Base-by-base conservation (phyloP, 2,888 invertebrate genomes). In the Chymomyza caudatula region DNA sequence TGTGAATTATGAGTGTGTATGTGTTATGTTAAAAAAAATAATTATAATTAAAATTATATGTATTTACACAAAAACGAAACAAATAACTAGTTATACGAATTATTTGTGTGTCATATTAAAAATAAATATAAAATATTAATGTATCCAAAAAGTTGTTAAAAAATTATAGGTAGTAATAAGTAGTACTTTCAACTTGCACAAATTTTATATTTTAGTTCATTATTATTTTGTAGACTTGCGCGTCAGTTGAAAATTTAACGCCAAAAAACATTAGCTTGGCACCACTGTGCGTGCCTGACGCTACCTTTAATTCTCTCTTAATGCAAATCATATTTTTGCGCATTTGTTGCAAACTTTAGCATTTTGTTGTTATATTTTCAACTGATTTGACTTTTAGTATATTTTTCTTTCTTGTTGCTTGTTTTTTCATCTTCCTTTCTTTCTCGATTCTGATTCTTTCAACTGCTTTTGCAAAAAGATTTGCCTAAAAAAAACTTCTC, bases 161-260 rank as follows among this genome's bases (percentile, higher is more conserved):
- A 69, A 70, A 73, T 60, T 73, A 47, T 47, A 47, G 8, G 54
- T 62, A 61, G 52, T 64, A 65, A 62, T 64, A 65, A 62, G 65
- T 79, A 87, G 77, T 87, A 88, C 78, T 86, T 87, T 86, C 85
- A 88, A 89, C 88, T 88, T 88, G 88, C 88, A 89, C 82, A 88
- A 86, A 81, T 82, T 82, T 83, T 72, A 69, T 74, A 65, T 55
- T 61, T 51, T 66, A 61, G 59, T 73, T 71, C 62, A 66, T 64
- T 61, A 66, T 64, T 61, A 56, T 60, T 61, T 56, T 59, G 58
- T 54, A 51, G 65, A 64, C 58, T 63, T 65, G 49, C 69, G 58
- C 58, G 51, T 29, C 19, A 22, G 29, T 52, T 22, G 52, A 52
- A 17, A 59, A n/a, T 15, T 20, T 44, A 20, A 22, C n/a, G 22